These are phyloP conservation scores for Ageneiosus marmoratus DNA, from an alignment of 2,113 vertebrate genomes.

Conservation along the genomic window DNA sequence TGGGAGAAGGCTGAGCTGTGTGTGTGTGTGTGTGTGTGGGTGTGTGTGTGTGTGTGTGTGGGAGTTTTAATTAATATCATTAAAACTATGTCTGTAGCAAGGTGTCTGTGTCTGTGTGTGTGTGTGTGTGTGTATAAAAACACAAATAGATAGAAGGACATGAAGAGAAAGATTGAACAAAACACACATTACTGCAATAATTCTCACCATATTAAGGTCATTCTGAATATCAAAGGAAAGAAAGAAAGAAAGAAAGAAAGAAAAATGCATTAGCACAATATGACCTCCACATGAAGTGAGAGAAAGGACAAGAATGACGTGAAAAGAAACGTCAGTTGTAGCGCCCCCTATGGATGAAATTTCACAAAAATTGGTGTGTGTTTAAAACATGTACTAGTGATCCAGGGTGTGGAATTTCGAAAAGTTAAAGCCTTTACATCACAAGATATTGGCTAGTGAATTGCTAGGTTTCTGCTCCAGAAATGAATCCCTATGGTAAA, in stretches of 20 bases:
- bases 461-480: too few species aligned
- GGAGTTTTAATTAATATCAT: conserved; percentile 6
- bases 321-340: too few species aligned
- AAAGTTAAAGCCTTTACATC: too few species aligned
- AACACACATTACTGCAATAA: neutral
- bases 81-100: conserved; percentile 23
- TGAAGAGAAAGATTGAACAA: neutral
- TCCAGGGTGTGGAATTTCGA: too few species aligned
- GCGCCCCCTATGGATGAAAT: too few species aligned
- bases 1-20: neutral
- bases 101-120: too few species aligned
- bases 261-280: neutral
- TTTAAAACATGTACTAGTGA: too few species aligned
- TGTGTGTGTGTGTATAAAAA: neutral
- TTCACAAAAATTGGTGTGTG: too few species aligned
- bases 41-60: neutral
- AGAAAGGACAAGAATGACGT: too few species aligned
- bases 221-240: neutral
- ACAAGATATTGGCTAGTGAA: too few species aligned
- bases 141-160: neutral
- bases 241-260: neutral
- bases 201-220: neutral
- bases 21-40: neutral
- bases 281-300: too few species aligned
- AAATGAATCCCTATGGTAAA: too few species aligned